Conservation (phyloP, 2,888 invertebrate species). For the Drosophila melanosoma region DNA sequence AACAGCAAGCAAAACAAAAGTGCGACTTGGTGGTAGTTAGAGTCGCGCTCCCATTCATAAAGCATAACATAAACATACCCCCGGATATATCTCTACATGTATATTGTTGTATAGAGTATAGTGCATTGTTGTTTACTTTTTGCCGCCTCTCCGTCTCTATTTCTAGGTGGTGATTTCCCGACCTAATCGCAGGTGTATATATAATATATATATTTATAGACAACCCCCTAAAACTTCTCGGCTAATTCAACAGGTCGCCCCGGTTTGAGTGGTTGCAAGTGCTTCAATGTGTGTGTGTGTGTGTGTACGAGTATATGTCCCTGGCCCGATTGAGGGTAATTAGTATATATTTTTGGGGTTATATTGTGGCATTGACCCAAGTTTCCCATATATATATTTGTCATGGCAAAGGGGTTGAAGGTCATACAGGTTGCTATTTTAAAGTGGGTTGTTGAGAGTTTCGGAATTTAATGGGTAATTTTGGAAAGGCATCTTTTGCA, state of each 20-base stretch:
- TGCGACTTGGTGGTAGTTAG: constrained; percentile 75
- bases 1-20: constrained; percentile 73
- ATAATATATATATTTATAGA: constrained; percentile 41
- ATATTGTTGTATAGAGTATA: constrained; percentile 13
- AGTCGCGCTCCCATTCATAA: constrained; percentile 77
- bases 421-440: constrained; percentile 25
- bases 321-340: constrained; percentile 55
- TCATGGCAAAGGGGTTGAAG: constrained; percentile 43
- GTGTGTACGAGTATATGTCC: constrained; percentile 3
- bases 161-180: constrained; percentile 62
- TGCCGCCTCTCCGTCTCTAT: constrained; percentile 45
- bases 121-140: constrained; percentile 45
- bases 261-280: constrained; percentile 49
- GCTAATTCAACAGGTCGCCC: constrained; percentile 63
- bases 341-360: constrained; percentile 54
- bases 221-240: constrained; percentile 54
- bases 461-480: constrained; percentile 26
- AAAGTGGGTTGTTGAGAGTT: constrained; percentile 10
- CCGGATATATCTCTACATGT: constrained; percentile 29
- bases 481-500: not conserved
- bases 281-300: constrained; percentile 10
- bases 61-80: constrained; percentile 74
- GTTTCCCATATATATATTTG: constrained; percentile 21
- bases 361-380: constrained; percentile 59
- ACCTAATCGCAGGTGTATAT: constrained; percentile 56